Percentiles rank a stretch among this genome's conserved stretches.
Evolutionary conservation across 2,888 invertebrate genomes (phyloP).

Genomic region (Eupithecia vulgata): DNA sequence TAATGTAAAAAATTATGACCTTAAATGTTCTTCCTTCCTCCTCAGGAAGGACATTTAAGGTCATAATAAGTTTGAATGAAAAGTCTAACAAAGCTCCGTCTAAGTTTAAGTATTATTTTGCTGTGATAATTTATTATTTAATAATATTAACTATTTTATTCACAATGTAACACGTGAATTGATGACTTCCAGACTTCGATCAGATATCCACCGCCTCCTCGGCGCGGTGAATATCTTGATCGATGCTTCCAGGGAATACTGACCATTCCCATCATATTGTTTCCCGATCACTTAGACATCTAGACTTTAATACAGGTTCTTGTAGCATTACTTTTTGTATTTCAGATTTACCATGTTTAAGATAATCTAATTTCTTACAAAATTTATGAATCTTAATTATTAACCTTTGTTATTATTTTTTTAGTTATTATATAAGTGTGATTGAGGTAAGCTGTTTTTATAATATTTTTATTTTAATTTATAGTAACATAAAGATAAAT

Average conservation of each 20-base stretch:
- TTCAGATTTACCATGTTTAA: not conserved
- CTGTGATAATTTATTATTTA: conserved; percentile 37
- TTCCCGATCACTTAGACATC: not conserved
- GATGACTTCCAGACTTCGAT: not conserved
- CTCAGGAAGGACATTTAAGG: not conserved
- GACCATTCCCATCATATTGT: conserved; percentile 9
- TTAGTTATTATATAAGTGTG: conserved; percentile 13
- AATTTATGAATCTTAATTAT: not conserved
- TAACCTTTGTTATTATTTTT: conserved; percentile 5
- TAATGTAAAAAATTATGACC: no score
- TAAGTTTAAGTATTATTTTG: conserved; percentile 7
- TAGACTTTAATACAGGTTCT: not conserved
- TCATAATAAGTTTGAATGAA: not conserved
- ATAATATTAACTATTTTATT: conserved; percentile 39
- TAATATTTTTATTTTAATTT: conserved; percentile 21
- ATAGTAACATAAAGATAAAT: conserved; percentile 31
- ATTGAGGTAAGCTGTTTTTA: conserved; percentile 3
- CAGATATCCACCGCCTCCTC: no score
- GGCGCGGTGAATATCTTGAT: no score
- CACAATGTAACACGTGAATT: not conserved
- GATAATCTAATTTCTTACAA: not conserved
- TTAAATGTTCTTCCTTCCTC: no score
- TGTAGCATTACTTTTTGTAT: not conserved
- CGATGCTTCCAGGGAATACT: not conserved
- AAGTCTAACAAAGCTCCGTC: not conserved